Percentiles rank a stretch among this genome's conserved stretches.
phyloP scores from a whole-genome alignment of 2,888 invertebrate genomes.

The Mesorhabditis belari region DNA sequence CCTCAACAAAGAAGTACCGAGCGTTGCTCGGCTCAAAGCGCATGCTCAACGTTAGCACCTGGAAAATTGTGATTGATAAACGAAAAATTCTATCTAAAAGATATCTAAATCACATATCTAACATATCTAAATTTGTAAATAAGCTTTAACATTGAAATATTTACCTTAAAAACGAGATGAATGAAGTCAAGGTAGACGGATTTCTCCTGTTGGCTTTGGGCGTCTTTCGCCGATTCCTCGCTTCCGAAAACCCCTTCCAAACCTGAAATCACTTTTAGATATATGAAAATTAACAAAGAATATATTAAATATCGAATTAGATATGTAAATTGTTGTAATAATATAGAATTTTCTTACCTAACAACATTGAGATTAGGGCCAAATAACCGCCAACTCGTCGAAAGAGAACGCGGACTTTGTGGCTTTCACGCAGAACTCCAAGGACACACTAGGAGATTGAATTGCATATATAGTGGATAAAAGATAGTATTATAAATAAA shows the following conservation, averaged over 20 bases:
- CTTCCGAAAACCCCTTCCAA: neutral
- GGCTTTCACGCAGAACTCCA: constrained; percentile 74
- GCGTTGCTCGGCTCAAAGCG: constrained; percentile 98
- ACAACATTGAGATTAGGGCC: constrained; percentile 87
- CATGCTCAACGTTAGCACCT: constrained; percentile 80
- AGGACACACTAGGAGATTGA: constrained; percentile 20
- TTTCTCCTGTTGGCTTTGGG: no score
- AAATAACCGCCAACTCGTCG: constrained; percentile 96
- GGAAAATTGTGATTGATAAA: constrained; percentile 74
- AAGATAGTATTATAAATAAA: no score
- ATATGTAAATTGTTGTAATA: no score
- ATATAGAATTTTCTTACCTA: constrained; percentile 59
- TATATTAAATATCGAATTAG: no score
- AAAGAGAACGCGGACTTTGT: constrained; percentile 89
- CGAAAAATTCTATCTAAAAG: no score
- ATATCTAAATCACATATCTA: neutral
- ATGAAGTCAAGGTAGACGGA: constrained; percentile 40
- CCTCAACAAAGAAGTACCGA: constrained; percentile 91
- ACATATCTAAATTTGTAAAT: neutral
- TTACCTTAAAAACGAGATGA: constrained; percentile 41
- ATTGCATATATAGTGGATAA: neutral
- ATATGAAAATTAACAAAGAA: no score
- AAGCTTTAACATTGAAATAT: neutral
- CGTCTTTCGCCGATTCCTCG: no score
- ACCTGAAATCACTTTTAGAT: no score